Percentiles rank a stretch among this genome's conserved stretches.
Evolutionary conservation across 2,113 vertebrate genomes (phyloP).

Genomic region (Egretta garzetta): DNA sequence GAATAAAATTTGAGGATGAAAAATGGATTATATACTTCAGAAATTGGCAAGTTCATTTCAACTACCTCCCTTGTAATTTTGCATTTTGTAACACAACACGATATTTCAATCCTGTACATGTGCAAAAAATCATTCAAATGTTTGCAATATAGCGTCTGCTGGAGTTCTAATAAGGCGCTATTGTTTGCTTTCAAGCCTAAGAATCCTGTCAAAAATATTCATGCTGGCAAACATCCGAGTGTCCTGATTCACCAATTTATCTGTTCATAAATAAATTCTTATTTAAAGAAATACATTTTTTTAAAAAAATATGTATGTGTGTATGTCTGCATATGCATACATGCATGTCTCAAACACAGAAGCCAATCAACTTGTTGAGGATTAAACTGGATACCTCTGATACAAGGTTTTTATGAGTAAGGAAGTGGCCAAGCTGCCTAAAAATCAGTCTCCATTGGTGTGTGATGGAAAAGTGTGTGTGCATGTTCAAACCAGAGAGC

Average conservation of each 20-base stretch:
- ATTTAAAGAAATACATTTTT: neutral
- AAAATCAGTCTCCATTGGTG: neutral
- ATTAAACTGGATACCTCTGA: neutral
- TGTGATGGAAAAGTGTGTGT: neutral
- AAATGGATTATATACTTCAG: slow-evolving; percentile 34
- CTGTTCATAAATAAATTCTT: neutral
- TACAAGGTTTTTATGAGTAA: neutral
- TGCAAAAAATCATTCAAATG: slow-evolving; percentile 30
- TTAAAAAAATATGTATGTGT: neutral
- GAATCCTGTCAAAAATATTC: neutral
- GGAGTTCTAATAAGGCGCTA: slow-evolving; percentile 4
- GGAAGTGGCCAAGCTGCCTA: neutral
- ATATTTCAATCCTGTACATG: slow-evolving; percentile 20
- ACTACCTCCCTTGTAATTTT: slow-evolving; percentile 4
- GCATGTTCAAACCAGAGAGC: neutral
- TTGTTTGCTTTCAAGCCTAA: slow-evolving; percentile 19
- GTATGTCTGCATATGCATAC: neutral
- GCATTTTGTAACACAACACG: slow-evolving; percentile 4
- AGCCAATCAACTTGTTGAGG: neutral
- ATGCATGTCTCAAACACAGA: neutral
- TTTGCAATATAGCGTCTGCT: slow-evolving; percentile 10
- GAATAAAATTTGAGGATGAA: slow-evolving; percentile 52
- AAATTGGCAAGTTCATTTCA: slow-evolving; percentile 38
- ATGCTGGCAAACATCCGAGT: neutral
- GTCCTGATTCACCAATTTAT: neutral